These are phyloP conservation scores for Ectemnius lituratus DNA, from an alignment of 2,888 invertebrate species.

Conservation along the genomic window DNA sequence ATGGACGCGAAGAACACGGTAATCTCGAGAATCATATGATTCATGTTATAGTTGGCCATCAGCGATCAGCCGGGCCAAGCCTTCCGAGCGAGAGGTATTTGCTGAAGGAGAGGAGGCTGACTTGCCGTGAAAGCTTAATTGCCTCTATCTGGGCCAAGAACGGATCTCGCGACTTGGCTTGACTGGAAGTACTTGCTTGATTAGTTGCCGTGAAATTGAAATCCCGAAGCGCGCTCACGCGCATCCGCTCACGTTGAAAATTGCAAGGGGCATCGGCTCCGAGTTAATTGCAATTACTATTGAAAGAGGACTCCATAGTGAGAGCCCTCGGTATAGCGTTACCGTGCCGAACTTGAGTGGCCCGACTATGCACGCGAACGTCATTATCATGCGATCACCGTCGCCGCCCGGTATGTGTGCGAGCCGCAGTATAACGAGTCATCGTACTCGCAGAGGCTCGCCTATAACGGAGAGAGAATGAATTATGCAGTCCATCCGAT, in stretches of 20 bases:
- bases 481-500: slow-evolving; percentile 63
- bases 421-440: slow-evolving; percentile 56
- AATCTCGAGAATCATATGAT: background rate
- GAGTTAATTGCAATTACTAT: slow-evolving; percentile 45
- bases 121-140: slow-evolving; percentile 7
- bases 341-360: slow-evolving; percentile 48
- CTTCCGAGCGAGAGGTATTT: background rate
- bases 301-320: slow-evolving; percentile 16
- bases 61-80: background rate
- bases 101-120: background rate
- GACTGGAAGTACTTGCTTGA: slow-evolving; percentile 2
- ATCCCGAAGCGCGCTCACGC: slow-evolving; percentile 3
- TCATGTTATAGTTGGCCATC: background rate
- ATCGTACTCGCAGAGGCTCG: slow-evolving; percentile 52
- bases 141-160: slow-evolving; percentile 3
- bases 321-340: slow-evolving; percentile 31
- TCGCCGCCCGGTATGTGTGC: slow-evolving; percentile 30
- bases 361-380: slow-evolving; percentile 49
- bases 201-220: slow-evolving; percentile 28
- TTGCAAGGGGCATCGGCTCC: slow-evolving; percentile 40
- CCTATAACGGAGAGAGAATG: slow-evolving; percentile 58
- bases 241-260: slow-evolving; percentile 36
- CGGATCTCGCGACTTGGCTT: background rate
- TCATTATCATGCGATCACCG: slow-evolving; percentile 58
- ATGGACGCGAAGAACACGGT: slow-evolving; percentile 4